These are phyloP conservation scores for Mus minutoides DNA, from an alignment of 2,797 vertebrate genomes.

Conservation along the genomic window DNA sequence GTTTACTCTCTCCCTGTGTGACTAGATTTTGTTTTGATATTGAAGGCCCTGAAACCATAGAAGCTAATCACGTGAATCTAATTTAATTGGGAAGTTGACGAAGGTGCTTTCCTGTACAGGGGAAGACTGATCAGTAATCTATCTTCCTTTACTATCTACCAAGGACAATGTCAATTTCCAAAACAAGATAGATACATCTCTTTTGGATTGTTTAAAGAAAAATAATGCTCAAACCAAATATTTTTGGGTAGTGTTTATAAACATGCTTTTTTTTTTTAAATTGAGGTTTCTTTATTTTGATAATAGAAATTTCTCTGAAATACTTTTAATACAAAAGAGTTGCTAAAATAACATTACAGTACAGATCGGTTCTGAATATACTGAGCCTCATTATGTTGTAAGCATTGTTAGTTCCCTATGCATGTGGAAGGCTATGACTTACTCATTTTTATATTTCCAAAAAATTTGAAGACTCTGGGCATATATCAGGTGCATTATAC, in stretches of 20 bases:
- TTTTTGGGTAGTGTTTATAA: background rate
- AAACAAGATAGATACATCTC: background rate
- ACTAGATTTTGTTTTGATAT: slow-evolving; percentile 64
- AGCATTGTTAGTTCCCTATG: background rate
- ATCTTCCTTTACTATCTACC: background rate
- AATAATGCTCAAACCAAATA: background rate
- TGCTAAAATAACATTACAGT: slow-evolving; percentile 4
- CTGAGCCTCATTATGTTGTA: background rate
- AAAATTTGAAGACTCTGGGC: background rate
- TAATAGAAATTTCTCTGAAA: slow-evolving; percentile 26
- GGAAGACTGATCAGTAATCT: background rate
- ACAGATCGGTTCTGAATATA: background rate
- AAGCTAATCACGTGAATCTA: slow-evolving; percentile 57
- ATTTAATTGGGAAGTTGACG: slow-evolving; percentile 59
- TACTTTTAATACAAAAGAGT: slow-evolving; percentile 50
- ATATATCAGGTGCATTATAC: background rate
- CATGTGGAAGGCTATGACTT: background rate
- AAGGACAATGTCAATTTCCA: slow-evolving; percentile 26
- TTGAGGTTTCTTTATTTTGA: background rate
- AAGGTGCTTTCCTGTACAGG: slow-evolving; percentile 31
- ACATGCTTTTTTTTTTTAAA: slow-evolving; percentile 11
- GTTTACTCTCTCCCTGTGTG: slow-evolving; percentile 56
- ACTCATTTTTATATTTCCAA: background rate
- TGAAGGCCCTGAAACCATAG: slow-evolving; percentile 49
- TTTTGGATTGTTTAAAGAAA: slow-evolving; percentile 24